Evolutionary conservation across 2,797 vertebrate species (phyloP), one percentile per base, ranked within the genome.

Genomic region (Liasis olivaceus): DNA sequence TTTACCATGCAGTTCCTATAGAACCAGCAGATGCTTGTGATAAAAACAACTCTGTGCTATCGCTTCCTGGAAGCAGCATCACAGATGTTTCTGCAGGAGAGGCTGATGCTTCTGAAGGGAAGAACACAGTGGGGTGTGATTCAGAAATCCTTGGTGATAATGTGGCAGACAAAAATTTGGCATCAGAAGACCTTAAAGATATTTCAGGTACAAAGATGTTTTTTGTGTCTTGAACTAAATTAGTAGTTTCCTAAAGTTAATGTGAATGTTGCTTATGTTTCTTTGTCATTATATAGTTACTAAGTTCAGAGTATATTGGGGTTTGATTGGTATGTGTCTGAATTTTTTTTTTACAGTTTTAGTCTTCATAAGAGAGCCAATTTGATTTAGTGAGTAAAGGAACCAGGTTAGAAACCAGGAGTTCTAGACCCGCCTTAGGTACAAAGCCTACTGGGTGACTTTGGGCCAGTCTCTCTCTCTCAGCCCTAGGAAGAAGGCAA

Each of bases 151-250:
- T 96, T 95, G 97, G 97, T 95, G 94, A 96, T 96, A 98, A 98
- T 96, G 94, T 97, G 96, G 93, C 96, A 96, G 97, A 97, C 97
- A 98, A 98, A 97, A 98, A 96, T 95, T 97, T 98, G 96, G 96
- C 96, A 96, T 94, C 97, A 96, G 97, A 98, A 96, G 97, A 97
- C 96, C 97, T 97, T 95, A 97, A 97, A 97, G 97, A 98, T 96
- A 96, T 97, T 92, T 97, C 98, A 99, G 99, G 99, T 99, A 99
- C 96, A 97, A 97, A 97, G 66, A 86, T 97, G 90, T 96, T 96
- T 96, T 96, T 11, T 13, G n/a, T 97, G 96, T 96, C 93, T 98
- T 97, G 97, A 96, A 97, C 95, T 95, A 94, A 95, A 92, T 93
- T 87, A 91, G 42, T 95, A 95, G 94, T 97, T 94, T 96, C 96